A percentile compares a stretch with the other conserved stretches of the same genome.
Conservation (phyloP, 2,888 invertebrate genomes). For the Drosophila neonasuta region DNA sequence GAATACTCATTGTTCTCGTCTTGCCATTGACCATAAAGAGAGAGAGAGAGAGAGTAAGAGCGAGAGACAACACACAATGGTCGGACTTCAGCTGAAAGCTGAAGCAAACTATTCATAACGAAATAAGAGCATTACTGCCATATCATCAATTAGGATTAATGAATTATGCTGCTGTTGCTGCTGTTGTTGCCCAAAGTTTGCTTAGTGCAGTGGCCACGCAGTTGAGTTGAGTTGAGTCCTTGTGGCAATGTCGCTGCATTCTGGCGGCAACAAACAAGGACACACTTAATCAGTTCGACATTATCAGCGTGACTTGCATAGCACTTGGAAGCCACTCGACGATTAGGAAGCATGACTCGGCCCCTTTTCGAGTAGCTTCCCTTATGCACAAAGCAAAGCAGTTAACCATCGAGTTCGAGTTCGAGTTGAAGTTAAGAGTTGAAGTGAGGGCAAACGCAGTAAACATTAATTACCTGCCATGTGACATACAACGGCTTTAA, state of each 20-base stretch:
- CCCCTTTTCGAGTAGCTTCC: conserved; percentile 12
- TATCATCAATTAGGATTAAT: conserved; percentile 53
- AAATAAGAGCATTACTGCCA: conserved; percentile 16
- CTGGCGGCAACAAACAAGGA: conserved; percentile 43
- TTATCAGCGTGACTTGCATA: conserved; percentile 72
- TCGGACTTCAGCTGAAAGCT: background rate
- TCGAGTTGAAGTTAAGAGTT: background rate
- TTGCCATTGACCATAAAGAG: too few relatives aligned
- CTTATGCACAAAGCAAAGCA: conserved; percentile 8
- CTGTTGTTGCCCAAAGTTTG: conserved; percentile 11
- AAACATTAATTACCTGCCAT: conserved; percentile 51
- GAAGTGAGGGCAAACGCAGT: conserved; percentile 14
- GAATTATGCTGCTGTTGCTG: conserved; percentile 40
- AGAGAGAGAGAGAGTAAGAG: too few relatives aligned
- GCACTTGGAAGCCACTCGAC: conserved; percentile 49
- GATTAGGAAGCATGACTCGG: conserved; percentile 55
- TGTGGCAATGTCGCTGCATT: conserved; percentile 31
- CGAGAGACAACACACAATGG: background rate
- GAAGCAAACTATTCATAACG: background rate
- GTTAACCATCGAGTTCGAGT: conserved; percentile 2
- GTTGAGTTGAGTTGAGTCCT: background rate
- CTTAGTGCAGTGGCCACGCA: conserved; percentile 24
- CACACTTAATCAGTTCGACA: conserved; percentile 76
- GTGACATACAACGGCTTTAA: conserved; percentile 27
- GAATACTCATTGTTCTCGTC: background rate